A percentile compares a stretch with the other conserved stretches of the same genome.
Evolutionary conservation across 2,113 vertebrate genomes (phyloP).

Genomic region (Monarcha castaneiventris): DNA sequence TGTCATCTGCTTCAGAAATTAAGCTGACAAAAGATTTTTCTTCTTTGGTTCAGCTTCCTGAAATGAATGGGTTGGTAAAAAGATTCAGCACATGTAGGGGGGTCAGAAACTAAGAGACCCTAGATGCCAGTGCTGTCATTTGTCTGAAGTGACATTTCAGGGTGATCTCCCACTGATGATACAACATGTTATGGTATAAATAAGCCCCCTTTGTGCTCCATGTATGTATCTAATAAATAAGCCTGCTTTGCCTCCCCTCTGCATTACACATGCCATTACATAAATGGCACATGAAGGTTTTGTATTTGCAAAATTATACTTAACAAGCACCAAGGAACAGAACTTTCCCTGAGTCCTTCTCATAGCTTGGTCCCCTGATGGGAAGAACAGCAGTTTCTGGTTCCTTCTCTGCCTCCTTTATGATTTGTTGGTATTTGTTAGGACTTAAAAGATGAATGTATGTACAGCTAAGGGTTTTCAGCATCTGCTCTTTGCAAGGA

Average conservation of each 20-base stretch:
- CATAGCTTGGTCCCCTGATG: not conserved
- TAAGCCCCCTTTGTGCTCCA: not conserved
- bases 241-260: not conserved
- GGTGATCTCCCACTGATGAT: not conserved
- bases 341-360: not conserved
- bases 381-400: not conserved
- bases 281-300: not conserved
- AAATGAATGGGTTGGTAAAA: not conserved
- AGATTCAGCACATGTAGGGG: not conserved
- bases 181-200: not conserved
- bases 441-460: not conserved
- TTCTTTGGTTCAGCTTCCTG: not conserved
- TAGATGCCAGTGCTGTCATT: fast-evolving
- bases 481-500: not conserved
- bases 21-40: not conserved
- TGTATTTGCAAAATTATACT: not conserved
- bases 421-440: not conserved
- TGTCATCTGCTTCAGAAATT: not conserved
- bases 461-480: not conserved
- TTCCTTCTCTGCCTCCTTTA: not conserved
- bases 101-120: not conserved
- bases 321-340: not conserved
- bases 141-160: not conserved
- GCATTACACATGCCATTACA: not conserved
- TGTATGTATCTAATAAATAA: not conserved